Base-by-base conservation (phyloP, 2,113 vertebrate genomes). In the Smithornis capensis region DNA sequence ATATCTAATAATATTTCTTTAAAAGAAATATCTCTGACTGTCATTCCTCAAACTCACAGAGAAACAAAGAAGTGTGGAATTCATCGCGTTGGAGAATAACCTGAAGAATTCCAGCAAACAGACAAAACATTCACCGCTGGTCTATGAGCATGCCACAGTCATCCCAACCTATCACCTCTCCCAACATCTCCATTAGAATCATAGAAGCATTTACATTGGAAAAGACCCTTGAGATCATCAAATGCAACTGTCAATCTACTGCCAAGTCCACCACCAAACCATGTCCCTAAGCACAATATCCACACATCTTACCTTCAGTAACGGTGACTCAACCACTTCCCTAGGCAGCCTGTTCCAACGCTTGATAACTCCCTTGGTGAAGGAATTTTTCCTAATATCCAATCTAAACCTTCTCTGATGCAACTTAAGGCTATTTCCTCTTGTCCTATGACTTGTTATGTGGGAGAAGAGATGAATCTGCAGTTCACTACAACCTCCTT, bases 401-500 rank as follows among this genome's bases (percentile, higher is more conserved):
- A 81, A 44, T 28, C 25, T 50, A 57, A 80, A 73, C 27, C 31
- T 64, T 11, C 9, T n/a, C 42, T 64, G 22, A 57, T 23, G 22
- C 49, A 65, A 65, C 42, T 73, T 42, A 42, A 37, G 31, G 31
- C 31, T 22, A 49, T 37, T 88, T 73, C 50, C 64, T 73, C 50
- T 50, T 6, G 4, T 15, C 42, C 59, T 44, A 31, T 0, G 0
- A 18, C 50, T 25, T 56, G 53, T 56, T 56, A 56, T 19, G 19
- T 33, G 19, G 31, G 31, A 56, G 53, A 56, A 56, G 44, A 88
- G 42, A 50, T 9, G 35, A 80, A 27, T 3, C 15, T 15, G 25
- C 29, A 86, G 13, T 42, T 17, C 67, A 35, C 29, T 35, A 64
- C 14, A 42, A 22, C 18, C 22, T 73, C 31, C 59, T 65, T 44